Evolutionary conservation across 2,797 vertebrate species (phyloP), one percentile per base, ranked within the genome.

Genomic region (Gobionotothen gibberifrons): DNA sequence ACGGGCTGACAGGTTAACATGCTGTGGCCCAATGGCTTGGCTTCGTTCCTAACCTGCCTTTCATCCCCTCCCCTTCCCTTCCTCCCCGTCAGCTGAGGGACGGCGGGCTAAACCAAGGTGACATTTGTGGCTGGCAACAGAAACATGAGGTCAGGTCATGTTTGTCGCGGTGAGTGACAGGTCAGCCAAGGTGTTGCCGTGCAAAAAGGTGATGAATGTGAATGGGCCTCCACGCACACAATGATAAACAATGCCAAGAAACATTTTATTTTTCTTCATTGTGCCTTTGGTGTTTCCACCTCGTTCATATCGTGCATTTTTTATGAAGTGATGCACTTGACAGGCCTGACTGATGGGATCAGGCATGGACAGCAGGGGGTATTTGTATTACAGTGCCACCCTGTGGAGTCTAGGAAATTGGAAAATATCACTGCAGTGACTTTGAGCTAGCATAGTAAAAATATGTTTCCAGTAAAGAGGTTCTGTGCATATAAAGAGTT

Each of bases 1-100:
- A 90, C 47, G 55, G 88, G 72, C 84, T 91, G 91, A 91, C 89
- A 90, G 86, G 91, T 93, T 92, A 94, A 93, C 93, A 91, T 69
- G 86, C 81, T 87, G 85, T 73, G 84, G 87, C 83, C 83, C 73
- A 83, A 73, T 85, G 80, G 68, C 72, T 85, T 87, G 87, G 91
- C 87, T 89, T 68, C 71, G 69, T 87, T 86, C 81, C 89, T 79
- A 76, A 76, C 86, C 86, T 84, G 76, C 58, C 69, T 55, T 65
- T 69, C 2, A 1, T 64, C 47, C 69, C 56, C 76, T 72, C 69
- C 36, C 69, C 21, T 54, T 26, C 22, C 72, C 72, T 69, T 65
- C 74, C 32, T 72, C n/a, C 79, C 78, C 86, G 65, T 70, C 79
- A 78, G 69, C 36, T 49, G 69, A 70, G 69, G 73, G 76, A 79